Evolutionary conservation across 2,888 invertebrate genomes (phyloP).

Genomic region (Apamea anceps): DNA sequence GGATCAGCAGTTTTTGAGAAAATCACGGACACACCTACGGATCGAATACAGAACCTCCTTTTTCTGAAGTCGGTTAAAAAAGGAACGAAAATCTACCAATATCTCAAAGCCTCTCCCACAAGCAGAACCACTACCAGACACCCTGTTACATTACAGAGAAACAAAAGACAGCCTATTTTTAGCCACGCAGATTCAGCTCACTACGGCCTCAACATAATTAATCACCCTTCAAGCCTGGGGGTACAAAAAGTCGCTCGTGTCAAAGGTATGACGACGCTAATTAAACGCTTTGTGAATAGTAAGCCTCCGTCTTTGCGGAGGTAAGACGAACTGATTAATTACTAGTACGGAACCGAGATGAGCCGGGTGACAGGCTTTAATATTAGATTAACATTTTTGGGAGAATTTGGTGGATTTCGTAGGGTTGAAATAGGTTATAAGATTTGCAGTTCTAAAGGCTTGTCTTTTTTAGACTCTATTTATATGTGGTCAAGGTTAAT

Average conservation of each 20-base stretch:
- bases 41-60: no score
- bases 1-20: no score
- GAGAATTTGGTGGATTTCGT: neutral
- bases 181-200: slow-evolving; percentile 33
- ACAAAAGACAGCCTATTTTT: slow-evolving; percentile 41
- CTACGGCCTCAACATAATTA: slow-evolving; percentile 52
- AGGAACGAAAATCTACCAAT: neutral
- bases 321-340: slow-evolving; percentile 68
- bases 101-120: neutral
- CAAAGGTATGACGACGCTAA: slow-evolving; percentile 77
- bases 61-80: no score
- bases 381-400: slow-evolving; percentile 43
- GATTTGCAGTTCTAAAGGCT: neutral
- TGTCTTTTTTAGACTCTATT: neutral
- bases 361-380: slow-evolving; percentile 43
- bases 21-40: no score
- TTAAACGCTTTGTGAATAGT: slow-evolving; percentile 65
- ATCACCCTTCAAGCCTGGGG: slow-evolving; percentile 49
- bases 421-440: neutral
- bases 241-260: slow-evolving; percentile 70
- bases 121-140: neutral
- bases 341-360: slow-evolving; percentile 51
- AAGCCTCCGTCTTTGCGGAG: slow-evolving; percentile 58
- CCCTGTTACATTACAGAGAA: slow-evolving; percentile 13
- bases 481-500: neutral